phyloP scores from a whole-genome alignment of 1,140 invertebrate genomes.

The Sinonovacula constricta region DNA sequence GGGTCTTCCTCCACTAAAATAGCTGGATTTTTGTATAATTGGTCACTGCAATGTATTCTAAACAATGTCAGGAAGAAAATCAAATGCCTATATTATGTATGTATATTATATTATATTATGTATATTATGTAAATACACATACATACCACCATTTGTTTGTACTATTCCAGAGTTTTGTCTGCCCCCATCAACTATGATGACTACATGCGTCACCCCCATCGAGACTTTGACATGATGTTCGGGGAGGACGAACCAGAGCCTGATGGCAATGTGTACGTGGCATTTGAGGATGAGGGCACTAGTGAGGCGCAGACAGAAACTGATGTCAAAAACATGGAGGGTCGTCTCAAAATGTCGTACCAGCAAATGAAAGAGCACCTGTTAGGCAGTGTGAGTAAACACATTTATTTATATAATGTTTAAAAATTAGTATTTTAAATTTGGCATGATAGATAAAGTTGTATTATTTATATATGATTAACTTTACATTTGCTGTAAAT shows the following conservation, averaged over 20 bases:
- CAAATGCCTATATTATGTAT: no score
- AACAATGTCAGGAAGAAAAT: not conserved
- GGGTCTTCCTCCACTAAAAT: no score
- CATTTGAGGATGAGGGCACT: slow-evolving; percentile 69
- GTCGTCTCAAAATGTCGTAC: slow-evolving; percentile 73
- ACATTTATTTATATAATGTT: no score
- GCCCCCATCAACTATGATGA: slow-evolving; percentile 74
- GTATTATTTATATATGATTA: no score
- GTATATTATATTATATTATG: no score
- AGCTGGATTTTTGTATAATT: no score
- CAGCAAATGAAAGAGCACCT: slow-evolving; percentile 75
- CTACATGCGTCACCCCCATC: slow-evolving; percentile 68
- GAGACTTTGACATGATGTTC: slow-evolving; percentile 72
- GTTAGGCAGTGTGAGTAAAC: slow-evolving; percentile 70
- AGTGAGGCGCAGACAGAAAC: slow-evolving; percentile 76
- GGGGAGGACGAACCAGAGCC: slow-evolving; percentile 68
- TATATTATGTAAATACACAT: no score
- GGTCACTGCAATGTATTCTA: no score
- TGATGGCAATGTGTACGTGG: slow-evolving; percentile 69
- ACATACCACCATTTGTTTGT: no score
- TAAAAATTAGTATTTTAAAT: not conserved
- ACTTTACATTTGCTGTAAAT: no score
- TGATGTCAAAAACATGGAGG: slow-evolving; percentile 75
- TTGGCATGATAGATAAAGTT: not conserved
- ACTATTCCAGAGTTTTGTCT: slow-evolving; percentile 67